Percentiles rank a stretch among this genome's conserved stretches.
phyloP scores from a whole-genome alignment of 92 coral and sea anemone genomes.

The Bergia sp. region DNA sequence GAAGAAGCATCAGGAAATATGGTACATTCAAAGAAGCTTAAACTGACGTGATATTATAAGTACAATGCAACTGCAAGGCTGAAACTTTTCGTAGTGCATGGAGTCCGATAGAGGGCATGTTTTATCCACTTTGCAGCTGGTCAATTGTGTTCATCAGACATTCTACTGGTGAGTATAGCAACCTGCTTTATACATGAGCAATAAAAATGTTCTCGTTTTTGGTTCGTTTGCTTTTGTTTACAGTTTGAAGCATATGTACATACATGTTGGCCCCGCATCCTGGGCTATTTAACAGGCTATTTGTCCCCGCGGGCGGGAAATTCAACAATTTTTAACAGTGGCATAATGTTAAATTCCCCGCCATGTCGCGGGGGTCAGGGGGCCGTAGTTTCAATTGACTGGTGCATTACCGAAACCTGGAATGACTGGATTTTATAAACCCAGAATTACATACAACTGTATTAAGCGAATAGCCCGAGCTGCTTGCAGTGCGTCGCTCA shows the following conservation, averaged over 20 bases:
- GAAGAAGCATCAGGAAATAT: constrained; percentile 8
- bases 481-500: no score
- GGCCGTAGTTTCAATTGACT: no score
- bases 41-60: neutral
- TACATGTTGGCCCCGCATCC: neutral
- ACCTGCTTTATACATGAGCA: neutral
- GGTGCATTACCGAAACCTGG: no score
- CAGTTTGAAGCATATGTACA: neutral
- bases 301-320: neutral
- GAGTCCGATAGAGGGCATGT: neutral
- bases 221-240: neutral
- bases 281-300: neutral
- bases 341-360: neutral
- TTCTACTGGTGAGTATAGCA: neutral
- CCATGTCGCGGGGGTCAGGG: no score
- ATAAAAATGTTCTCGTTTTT: no score
- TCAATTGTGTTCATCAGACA: neutral
- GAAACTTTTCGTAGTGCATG: neutral
- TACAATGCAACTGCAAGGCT: neutral
- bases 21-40: neutral
- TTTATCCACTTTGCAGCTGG: neutral
- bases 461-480: no score
- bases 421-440: no score
- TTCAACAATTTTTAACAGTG: neutral
- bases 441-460: no score